phyloP scores from a whole-genome alignment of 2,888 invertebrate species.

The Tricholauxania praeusta region DNA sequence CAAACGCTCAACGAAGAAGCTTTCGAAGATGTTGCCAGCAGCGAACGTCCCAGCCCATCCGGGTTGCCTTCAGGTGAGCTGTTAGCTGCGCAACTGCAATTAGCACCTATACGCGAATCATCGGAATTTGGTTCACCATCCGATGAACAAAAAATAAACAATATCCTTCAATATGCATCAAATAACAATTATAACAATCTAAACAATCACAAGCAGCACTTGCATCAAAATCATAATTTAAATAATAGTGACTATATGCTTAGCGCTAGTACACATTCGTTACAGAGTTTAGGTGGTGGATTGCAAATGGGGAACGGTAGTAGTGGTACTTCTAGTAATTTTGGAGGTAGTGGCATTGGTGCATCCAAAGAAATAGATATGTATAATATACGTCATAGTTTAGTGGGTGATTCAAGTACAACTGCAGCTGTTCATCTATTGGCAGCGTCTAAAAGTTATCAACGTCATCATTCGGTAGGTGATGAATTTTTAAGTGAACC shows the following conservation, averaged over 20 bases:
- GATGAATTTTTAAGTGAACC: conserved; percentile 54
- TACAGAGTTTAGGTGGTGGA: conserved; percentile 57
- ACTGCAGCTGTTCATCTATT: conserved; percentile 50
- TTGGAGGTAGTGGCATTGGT: conserved; percentile 40
- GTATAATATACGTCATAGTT: conserved; percentile 53
- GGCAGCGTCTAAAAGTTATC: conserved; percentile 39
- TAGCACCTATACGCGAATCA: conserved; percentile 68
- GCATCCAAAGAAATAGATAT: conserved; percentile 45
- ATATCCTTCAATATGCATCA: conserved; percentile 53
- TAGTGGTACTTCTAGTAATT: conserved; percentile 28
- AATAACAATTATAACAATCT: conserved; percentile 55
- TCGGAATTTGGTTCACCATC: conserved; percentile 68
- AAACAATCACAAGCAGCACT: conserved; percentile 49
- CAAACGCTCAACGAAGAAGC: conserved; percentile 95
- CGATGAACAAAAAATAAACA: conserved; percentile 63
- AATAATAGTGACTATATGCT: conserved; percentile 58
- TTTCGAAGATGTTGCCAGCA: conserved; percentile 89
- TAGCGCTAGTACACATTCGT: conserved; percentile 62
- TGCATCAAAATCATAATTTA: conserved; percentile 50
- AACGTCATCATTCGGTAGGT: conserved; percentile 50
- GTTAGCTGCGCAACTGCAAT: conserved; percentile 68
- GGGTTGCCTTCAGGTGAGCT: conserved; percentile 71
- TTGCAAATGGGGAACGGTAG: conserved; percentile 21
- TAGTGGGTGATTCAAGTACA: conserved; percentile 52
- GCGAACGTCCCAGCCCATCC: conserved; percentile 72